Conservation (phyloP, 2,888 invertebrate species). For the Xestoiulus laeticollis region DNA sequence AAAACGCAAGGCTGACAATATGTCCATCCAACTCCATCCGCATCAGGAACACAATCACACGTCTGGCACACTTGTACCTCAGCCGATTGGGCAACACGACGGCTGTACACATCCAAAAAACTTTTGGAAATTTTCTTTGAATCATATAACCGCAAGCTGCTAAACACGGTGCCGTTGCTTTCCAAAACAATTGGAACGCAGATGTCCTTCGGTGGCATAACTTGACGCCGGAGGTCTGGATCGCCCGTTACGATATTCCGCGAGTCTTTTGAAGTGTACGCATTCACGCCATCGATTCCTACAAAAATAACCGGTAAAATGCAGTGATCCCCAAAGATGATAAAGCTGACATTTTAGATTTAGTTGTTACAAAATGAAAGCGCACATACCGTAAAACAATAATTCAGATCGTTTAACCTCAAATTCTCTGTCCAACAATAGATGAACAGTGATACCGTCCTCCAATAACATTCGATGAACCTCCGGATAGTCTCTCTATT, state of each 20-base stretch:
- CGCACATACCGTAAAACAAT: slow-evolving; percentile 73
- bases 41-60: slow-evolving; percentile 76
- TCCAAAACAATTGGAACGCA: slow-evolving; percentile 85
- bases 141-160: slow-evolving; percentile 70
- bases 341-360: background rate
- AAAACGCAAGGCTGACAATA: slow-evolving; percentile 56
- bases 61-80: slow-evolving; percentile 71
- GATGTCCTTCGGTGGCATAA: slow-evolving; percentile 78
- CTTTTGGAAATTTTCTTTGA: slow-evolving; percentile 71
- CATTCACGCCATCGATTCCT: slow-evolving; percentile 79
- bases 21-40: slow-evolving; percentile 59
- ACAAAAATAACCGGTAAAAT: slow-evolving; percentile 57
- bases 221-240: slow-evolving; percentile 75
- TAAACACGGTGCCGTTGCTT: slow-evolving; percentile 79
- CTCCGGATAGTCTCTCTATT: slow-evolving; percentile 75
- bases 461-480: slow-evolving; percentile 83
- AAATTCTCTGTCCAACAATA: slow-evolving; percentile 84
- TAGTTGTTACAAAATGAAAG: background rate
- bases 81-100: slow-evolving; percentile 73
- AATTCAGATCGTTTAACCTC: slow-evolving; percentile 69
- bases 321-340: background rate
- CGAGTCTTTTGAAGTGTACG: slow-evolving; percentile 83
- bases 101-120: slow-evolving; percentile 74
- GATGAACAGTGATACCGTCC: slow-evolving; percentile 81
- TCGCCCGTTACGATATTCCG: slow-evolving; percentile 73